Evolutionary conservation across 2,888 invertebrate genomes (phyloP), one percentile per base, ranked within the genome.

Genomic region (Bombyx huttoni): DNA sequence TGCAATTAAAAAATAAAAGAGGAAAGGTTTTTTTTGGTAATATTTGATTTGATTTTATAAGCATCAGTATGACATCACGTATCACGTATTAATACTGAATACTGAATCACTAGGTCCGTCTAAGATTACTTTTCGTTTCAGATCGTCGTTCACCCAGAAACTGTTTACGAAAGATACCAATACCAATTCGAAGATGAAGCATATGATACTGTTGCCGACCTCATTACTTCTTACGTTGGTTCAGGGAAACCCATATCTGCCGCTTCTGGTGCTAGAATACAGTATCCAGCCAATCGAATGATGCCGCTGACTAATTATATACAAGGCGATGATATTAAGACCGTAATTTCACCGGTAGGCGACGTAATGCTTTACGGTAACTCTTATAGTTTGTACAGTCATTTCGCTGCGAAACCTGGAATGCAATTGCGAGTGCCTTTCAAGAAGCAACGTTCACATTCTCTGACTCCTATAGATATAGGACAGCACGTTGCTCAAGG

Each of bases 121-220:
- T 3, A 24, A 24, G 24, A 24, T 24, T 24, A 24, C 1, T 24
- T 33, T 24, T 49, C 3, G 56, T 77, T 78, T 7, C 72, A 95
- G 95, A 92, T 94, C 57, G 90, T 95, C 1, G 90, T 96, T 1
- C 96, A 96, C 68, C 95, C 96, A 0, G 95, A 96, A 67, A 97
- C 97, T 0, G 96, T 97, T 7, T 97, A 97, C 78, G 96, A 97
- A 79, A 90, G 95, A 62, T 93, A 96, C 35, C 96, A 97, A 73
- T 98, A 95, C 76, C 96, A 96, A 71, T 97, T 98, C 74, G 98
- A 98, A 79, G 97, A 97, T 69, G 96, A 97, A 73, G 93, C 95
- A 0, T 98, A 97, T 70, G 96, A 96, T 71, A 96, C 96, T 2
- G 96, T 98, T 14, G 95, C 97, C 0, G 97, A 97, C 78, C 90